Percentiles rank a stretch among this genome's conserved stretches.
Conservation (phyloP, 2,113 vertebrate genomes). For the Datnioides undecimradiatus region DNA sequence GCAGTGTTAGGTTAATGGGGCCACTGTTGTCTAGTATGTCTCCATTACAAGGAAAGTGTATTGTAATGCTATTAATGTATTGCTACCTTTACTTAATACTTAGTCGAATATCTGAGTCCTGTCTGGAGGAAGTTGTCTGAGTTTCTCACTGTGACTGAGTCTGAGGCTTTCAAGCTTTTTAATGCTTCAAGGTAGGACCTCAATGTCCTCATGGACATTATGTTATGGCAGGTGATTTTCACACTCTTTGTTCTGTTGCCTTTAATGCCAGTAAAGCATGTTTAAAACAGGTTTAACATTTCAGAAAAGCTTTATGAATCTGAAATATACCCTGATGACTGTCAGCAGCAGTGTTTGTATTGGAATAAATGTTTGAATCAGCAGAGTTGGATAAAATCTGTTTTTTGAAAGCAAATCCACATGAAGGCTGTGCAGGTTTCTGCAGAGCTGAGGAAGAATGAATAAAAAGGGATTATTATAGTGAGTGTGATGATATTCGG, state of each 20-base stretch:
- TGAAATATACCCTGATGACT: neutral
- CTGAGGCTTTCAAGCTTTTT: neutral
- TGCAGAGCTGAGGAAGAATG: slow-evolving; percentile 5
- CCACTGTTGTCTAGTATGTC: too few relatives aligned
- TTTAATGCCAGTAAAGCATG: neutral
- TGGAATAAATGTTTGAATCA: slow-evolving; percentile 38
- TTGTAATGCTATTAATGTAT: too few relatives aligned
- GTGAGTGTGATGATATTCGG: slow-evolving; percentile 2
- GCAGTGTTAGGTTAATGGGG: too few relatives aligned
- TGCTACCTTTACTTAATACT: too few relatives aligned
- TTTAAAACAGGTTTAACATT: neutral
- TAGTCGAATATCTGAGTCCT: too few relatives aligned
- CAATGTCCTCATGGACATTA: too few relatives aligned
- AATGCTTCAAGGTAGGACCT: neutral
- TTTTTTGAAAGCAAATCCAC: slow-evolving; percentile 26
- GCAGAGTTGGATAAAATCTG: slow-evolving; percentile 26
- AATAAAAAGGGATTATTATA: neutral
- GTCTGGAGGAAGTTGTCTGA: neutral
- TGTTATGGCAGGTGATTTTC: too few relatives aligned
- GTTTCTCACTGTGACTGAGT: neutral
- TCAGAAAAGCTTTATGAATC: neutral
- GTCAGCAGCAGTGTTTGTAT: neutral
- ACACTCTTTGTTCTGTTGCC: neutral
- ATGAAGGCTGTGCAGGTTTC: neutral
- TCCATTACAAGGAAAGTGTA: too few relatives aligned